Evolutionary conservation across 2,797 vertebrate species (phyloP).

Genomic region (Mormyrops boulengeri): DNA sequence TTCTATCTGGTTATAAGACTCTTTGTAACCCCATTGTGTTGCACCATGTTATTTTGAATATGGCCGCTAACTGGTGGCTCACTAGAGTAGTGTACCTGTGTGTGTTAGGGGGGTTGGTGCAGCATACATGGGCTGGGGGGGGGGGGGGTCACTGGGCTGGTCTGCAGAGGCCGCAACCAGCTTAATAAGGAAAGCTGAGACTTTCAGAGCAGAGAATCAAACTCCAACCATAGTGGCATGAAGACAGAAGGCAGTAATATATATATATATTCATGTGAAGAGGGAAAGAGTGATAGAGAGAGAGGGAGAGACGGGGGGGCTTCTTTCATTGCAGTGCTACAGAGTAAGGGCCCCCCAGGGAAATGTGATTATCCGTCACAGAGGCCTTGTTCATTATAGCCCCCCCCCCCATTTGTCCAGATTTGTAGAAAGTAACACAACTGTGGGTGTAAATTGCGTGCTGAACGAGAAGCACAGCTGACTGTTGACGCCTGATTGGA

Average conservation of each 20-base stretch:
- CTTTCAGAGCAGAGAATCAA: neutral
- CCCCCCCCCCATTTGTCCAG: constrained; percentile 10
- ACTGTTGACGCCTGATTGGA: neutral
- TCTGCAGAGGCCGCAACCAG: neutral
- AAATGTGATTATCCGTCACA: constrained; percentile 19
- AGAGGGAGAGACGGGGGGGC: too few relatives aligned
- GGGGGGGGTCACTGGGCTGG: neutral
- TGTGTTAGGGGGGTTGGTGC: neutral
- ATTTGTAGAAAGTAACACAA: constrained; percentile 6
- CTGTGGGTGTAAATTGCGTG: neutral
- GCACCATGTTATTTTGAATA: neutral
- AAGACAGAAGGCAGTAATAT: neutral
- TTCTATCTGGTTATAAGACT: neutral
- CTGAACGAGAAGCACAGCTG: neutral
- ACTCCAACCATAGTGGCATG: neutral
- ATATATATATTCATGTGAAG: neutral
- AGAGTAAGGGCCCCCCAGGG: neutral
- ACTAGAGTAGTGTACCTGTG: neutral
- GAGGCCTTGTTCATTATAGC: constrained; percentile 7
- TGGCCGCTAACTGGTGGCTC: neutral
- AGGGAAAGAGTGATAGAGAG: neutral
- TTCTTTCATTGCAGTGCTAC: constrained; percentile 2
- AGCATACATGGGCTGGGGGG: neutral
- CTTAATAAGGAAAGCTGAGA: neutral
- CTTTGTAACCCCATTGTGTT: neutral